phyloP scores from a whole-genome alignment of 64 coral and sea anemone genomes.

The Montipora sp. region DNA sequence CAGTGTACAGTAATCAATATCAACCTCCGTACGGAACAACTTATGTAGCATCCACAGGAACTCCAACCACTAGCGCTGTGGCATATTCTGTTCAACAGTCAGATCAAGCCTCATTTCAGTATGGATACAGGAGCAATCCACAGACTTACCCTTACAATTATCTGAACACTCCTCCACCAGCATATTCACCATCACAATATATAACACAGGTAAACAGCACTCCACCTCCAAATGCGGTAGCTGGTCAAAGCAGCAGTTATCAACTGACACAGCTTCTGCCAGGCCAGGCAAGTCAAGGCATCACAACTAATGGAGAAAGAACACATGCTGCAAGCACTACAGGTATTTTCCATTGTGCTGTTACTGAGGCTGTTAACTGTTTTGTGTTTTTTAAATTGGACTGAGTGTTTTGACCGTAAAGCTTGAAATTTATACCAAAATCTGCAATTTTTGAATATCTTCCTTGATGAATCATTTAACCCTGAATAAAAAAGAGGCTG shows the following conservation, averaged over 20 bases:
- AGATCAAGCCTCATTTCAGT: slow-evolving; percentile 80
- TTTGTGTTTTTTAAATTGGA: neutral
- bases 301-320: slow-evolving; percentile 64
- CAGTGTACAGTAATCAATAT: slow-evolving; percentile 78
- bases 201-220: slow-evolving; percentile 87
- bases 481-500: neutral
- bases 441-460: too few relatives aligned
- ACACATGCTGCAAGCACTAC: neutral
- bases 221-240: slow-evolving; percentile 87
- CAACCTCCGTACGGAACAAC: slow-evolving; percentile 69
- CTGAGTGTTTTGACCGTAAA: too few relatives aligned
- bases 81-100: slow-evolving; percentile 86
- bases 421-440: too few relatives aligned
- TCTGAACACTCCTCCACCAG: slow-evolving; percentile 82
- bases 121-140: slow-evolving; percentile 78
- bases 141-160: slow-evolving; percentile 87
- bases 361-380: neutral
- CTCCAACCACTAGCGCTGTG: slow-evolving; percentile 70
- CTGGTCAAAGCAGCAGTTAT: slow-evolving; percentile 76
- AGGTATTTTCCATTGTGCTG: neutral
- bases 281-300: slow-evolving; percentile 59
- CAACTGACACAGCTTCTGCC: slow-evolving; percentile 77
- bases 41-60: slow-evolving; percentile 74
- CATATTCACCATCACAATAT: slow-evolving; percentile 80
- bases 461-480: too few relatives aligned